Evolutionary conservation across 2,797 vertebrate genomes (phyloP).

Genomic region (Crenuchus spilurus): DNA sequence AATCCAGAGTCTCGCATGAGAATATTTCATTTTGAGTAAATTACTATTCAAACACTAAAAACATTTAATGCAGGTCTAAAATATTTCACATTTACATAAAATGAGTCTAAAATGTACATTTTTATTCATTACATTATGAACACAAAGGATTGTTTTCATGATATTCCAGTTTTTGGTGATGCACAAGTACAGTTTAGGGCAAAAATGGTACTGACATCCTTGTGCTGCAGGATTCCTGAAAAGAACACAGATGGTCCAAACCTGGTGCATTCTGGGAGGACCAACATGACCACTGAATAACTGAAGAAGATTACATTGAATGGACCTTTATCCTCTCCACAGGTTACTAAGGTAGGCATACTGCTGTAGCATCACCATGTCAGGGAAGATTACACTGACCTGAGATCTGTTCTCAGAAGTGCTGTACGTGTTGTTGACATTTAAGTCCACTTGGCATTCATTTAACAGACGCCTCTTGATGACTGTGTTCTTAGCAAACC

Average conservation of each 20-base stretch:
- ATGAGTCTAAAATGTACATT: too few relatives aligned
- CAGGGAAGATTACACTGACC: background rate
- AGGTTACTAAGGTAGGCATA: slow-evolving; percentile 77
- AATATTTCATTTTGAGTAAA: too few relatives aligned
- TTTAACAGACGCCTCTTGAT: too few relatives aligned
- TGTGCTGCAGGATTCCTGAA: slow-evolving; percentile 79
- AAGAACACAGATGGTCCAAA: slow-evolving; percentile 77
- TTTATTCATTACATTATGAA: too few relatives aligned
- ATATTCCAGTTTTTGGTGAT: too few relatives aligned
- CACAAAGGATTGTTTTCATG: too few relatives aligned
- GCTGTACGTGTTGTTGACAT: too few relatives aligned
- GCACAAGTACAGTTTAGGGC: background rate
- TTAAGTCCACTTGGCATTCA: background rate
- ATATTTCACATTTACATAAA: too few relatives aligned
- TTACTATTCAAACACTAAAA: too few relatives aligned
- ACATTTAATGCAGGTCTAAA: too few relatives aligned
- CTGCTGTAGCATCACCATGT: background rate
- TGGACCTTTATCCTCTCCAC: slow-evolving; percentile 74
- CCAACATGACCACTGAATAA: slow-evolving; percentile 69
- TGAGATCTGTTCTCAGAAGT: background rate
- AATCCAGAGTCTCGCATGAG: too few relatives aligned
- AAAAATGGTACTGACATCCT: background rate
- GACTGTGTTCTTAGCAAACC: too few relatives aligned
- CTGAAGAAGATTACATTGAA: slow-evolving; percentile 78
- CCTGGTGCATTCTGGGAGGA: slow-evolving; percentile 69